Conservation (phyloP, 2,888 invertebrate genomes). For the Polietes domitor region DNA sequence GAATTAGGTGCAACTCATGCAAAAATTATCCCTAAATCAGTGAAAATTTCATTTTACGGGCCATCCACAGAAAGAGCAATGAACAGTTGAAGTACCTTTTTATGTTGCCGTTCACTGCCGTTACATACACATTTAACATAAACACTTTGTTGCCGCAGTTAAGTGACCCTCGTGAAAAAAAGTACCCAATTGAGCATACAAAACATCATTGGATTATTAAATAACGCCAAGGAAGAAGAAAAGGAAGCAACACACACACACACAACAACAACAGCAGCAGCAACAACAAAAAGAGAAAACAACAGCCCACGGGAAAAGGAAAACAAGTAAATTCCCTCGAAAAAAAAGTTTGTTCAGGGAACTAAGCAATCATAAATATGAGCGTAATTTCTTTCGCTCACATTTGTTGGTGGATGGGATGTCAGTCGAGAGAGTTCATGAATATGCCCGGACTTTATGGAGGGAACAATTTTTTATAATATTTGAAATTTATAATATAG, state of each 20-base stretch:
- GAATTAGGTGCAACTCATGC: no score
- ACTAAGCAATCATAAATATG: constrained; percentile 24
- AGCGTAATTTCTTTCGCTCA: background rate
- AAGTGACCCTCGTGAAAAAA: background rate
- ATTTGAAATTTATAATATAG: no score
- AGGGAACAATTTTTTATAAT: no score
- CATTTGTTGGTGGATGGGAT: background rate
- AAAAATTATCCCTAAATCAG: background rate
- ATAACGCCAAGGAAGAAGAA: background rate
- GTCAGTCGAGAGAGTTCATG: no score
- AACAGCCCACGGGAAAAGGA: background rate
- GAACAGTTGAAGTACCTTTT: background rate
- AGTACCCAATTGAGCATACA: constrained; percentile 27
- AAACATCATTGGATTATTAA: constrained; percentile 31
- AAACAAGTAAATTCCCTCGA: background rate
- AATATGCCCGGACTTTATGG: no score
- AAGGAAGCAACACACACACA: no score
- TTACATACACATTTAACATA: constrained; percentile 21
- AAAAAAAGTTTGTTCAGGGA: background rate
- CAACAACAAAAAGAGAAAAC: background rate
- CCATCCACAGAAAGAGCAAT: no score
- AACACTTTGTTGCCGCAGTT: constrained; percentile 16
- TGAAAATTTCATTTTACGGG: background rate
- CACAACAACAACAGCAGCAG: constrained; percentile 13
- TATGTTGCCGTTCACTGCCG: background rate